These are phyloP conservation scores for Microtus pennsylvanicus DNA, from an alignment of 2,113 vertebrate species.

Conservation along the genomic window DNA sequence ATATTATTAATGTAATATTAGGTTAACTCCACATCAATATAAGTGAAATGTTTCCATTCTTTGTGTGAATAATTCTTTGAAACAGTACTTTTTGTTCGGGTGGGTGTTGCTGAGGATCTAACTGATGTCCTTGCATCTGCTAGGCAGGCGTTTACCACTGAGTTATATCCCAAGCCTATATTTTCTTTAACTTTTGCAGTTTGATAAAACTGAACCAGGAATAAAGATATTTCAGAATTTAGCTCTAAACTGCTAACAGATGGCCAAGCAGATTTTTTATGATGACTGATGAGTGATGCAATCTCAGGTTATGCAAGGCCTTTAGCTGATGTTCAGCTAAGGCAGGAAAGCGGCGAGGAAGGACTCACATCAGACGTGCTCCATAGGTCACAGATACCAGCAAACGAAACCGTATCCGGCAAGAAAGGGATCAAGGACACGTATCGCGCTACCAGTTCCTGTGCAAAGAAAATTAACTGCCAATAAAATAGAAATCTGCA, in stretches of 20 bases:
- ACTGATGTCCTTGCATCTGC: neutral
- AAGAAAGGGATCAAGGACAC: constrained; percentile 96
- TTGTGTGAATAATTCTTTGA: neutral
- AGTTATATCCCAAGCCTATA: neutral
- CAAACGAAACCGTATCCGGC: constrained; percentile 94
- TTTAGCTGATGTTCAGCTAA: neutral
- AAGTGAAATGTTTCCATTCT: neutral
- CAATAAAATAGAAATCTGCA: neutral
- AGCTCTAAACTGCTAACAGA: neutral
- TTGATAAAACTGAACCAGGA: neutral
- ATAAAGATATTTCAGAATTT: constrained; percentile 36
- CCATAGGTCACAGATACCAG: constrained; percentile 95
- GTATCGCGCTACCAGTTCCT: constrained; percentile 93
- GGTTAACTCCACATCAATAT: neutral
- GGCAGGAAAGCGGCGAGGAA: neutral
- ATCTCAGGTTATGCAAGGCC: neutral
- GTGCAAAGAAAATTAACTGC: constrained; percentile 18
- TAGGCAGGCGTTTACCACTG: neutral
- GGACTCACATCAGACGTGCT: constrained; percentile 95
- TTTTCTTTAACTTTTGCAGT: constrained; percentile 23
- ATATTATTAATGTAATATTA: neutral
- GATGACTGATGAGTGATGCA: neutral
- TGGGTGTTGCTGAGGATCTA: neutral
- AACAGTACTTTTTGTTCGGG: neutral
- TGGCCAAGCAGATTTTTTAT: neutral